Evolutionary conservation across 2,113 vertebrate species (phyloP), one percentile per base, ranked within the genome.

Genomic region (Ochotona curzoniae): DNA sequence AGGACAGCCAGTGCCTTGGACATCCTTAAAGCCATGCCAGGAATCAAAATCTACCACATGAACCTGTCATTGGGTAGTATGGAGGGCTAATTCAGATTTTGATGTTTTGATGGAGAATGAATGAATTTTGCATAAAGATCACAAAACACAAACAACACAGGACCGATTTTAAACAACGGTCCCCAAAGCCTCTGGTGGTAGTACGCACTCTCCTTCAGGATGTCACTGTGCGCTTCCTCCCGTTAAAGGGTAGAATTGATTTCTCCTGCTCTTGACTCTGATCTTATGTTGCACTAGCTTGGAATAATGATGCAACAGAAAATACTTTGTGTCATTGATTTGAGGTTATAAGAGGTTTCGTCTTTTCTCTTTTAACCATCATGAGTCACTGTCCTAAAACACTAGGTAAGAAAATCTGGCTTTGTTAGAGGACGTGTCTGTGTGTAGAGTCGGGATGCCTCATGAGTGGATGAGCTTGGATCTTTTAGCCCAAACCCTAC

Each of bases 241-340:
- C 54, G 64, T 8, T 76, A 64, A 44, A 20, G 12, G 2, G 2
- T 10, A 85, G n/a, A 80, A 91, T 2, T 86, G 80, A 95, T 47
- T 66, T 94, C n/a, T 6, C 4, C 47, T 92, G 88, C 47, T 66
- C 51, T 88, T 94, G 78, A 93, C n/a, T 70, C 64, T 81, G 79
- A 92, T 80, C 82, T 73, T 28, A 3, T 80, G 18, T 49, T 73
- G 64, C 35, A 23, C 32, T 67, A 75, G 38, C 54, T 92, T 79
- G 90, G 38, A 95, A 93, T 75, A 93, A 81, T 94, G 94, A 87
- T 67, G 86, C 67, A 92, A 84, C n/a, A 83, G 73, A 70, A 78
- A 73, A 30, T 47, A 93, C 14, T 88, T 73, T 70, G 14, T 21
- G 26, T 47, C 71, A 70, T 86, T 79, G 61, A 89, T n/a, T 69